A percentile compares a stretch with the other conserved stretches of the same genome.
phyloP scores from a whole-genome alignment of 2,888 invertebrate species.

The Brachypalpus laphriformis region DNA sequence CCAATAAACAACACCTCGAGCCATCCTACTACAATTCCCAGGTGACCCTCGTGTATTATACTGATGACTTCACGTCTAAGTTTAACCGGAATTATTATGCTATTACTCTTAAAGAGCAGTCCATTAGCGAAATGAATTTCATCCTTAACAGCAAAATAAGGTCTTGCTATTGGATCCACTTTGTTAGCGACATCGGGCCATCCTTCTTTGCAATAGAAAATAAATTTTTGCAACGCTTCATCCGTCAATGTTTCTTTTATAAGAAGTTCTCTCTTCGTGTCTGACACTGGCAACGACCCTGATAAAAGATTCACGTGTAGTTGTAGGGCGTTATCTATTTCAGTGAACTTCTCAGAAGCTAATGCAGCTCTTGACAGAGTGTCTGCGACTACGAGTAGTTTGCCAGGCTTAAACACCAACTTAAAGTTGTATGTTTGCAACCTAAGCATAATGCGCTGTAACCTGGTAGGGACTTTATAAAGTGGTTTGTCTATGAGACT shows the following conservation, averaged over 20 bases:
- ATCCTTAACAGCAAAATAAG: neutral
- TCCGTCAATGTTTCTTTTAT: neutral
- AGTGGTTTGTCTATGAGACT: neutral
- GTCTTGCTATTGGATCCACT: neutral
- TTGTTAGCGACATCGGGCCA: neutral
- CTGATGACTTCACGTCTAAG: too few species aligned
- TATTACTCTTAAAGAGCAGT: constrained; percentile 18
- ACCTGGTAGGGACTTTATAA: neutral
- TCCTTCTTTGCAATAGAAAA: neutral
- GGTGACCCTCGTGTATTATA: too few species aligned
- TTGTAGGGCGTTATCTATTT: neutral
- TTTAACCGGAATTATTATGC: too few species aligned
- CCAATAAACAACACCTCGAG: constrained; percentile 37
- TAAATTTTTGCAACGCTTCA: neutral
- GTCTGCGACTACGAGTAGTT: too few species aligned
- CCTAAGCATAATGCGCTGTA: neutral
- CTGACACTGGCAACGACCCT: neutral
- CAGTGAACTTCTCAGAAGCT: too few species aligned
- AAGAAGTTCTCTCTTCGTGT: neutral
- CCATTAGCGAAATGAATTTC: constrained; percentile 13
- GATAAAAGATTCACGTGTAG: neutral
- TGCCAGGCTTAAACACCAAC: too few species aligned
- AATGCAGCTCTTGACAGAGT: too few species aligned
- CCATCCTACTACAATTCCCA: too few species aligned
- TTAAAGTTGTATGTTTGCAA: neutral